Base-by-base conservation (phyloP, 2,888 invertebrate species). In the Drosophila acutilabella region DNA sequence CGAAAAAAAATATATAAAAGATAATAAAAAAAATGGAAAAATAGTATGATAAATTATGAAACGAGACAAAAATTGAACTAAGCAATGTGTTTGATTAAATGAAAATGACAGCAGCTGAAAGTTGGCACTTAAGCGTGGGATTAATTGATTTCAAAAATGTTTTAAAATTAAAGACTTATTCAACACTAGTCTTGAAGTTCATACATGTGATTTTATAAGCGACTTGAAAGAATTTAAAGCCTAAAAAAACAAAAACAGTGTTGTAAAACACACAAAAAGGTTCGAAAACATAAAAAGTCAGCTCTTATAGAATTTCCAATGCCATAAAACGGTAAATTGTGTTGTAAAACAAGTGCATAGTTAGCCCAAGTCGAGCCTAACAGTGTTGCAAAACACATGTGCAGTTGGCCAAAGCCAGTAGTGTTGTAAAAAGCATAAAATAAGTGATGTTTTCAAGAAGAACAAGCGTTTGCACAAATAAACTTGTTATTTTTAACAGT, bases 11-110 rank as follows among this genome's bases (percentile, higher is more conserved):
- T 51, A 50, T n/a, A 36, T 47, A 23, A 6, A 14, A 14, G n/a
- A 14, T 14, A 48, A 48, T n/a, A 53, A 56, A 40, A 38, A 54
- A 20, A 38, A n/a, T n/a, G 1, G n/a, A 64, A 64, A 26, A 30
- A 47, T 6, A 1, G 26, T n/a, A 23, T 14, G 20, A 18, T 18
- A 42, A 42, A 42, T 20, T 5, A 44, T 13, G n/a, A n/a, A 52
- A 42, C 14, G 11, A 40, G 57, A 67, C 23, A 42, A 48, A 48
- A 74, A 74, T 74, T 75, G 54, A 74, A 57, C 73, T 74, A 74
- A 64, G 41, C 41, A 42, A 61, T 72, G 56, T 36, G 44, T 26
- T 54, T 52, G 61, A 50, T 48, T 26, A 23, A 8, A 51, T 54
- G 30, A 42, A 41, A 54, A 69, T 62, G 78, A 78, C 61, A 71